These are phyloP conservation scores for Drosophila neocordata DNA, from an alignment of 1,140 invertebrate species.

Conservation along the genomic window DNA sequence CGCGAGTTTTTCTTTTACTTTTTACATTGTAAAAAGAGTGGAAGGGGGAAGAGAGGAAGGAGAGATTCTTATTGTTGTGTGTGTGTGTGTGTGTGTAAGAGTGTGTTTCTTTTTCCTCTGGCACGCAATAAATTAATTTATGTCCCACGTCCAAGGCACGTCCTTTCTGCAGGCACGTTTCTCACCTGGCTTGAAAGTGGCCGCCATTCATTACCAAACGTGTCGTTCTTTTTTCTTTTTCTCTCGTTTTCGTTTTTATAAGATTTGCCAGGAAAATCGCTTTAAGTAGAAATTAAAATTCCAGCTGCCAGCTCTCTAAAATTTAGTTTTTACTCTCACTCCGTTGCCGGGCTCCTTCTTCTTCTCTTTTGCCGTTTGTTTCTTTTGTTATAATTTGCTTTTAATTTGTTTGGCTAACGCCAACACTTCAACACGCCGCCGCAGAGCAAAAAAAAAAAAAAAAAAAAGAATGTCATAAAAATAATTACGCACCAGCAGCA, in stretches of 20 bases:
- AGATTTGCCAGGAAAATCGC: slow-evolving; percentile 44
- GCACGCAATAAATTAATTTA: slow-evolving; percentile 81
- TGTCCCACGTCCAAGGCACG: slow-evolving; percentile 73
- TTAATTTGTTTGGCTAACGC: slow-evolving; percentile 80
- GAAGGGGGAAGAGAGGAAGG: not conserved
- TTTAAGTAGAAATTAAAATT: slow-evolving; percentile 76
- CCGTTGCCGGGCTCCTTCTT: slow-evolving; percentile 12
- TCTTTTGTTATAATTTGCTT: slow-evolving; percentile 76
- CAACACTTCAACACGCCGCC: slow-evolving; percentile 70
- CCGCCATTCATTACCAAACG: slow-evolving; percentile 71
- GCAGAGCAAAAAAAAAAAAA: slow-evolving; percentile 26
- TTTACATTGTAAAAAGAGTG: slow-evolving; percentile 18
- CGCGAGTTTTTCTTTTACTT: slow-evolving; percentile 45
- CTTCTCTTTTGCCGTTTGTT: slow-evolving; percentile 44
- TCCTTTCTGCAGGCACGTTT: slow-evolving; percentile 67
- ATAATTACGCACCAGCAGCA: slow-evolving; percentile 68
- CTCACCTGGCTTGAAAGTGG: slow-evolving; percentile 54
- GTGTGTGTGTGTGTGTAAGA: slow-evolving; percentile 27
- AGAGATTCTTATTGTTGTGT: slow-evolving; percentile 22
- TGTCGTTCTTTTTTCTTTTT: slow-evolving; percentile 35
- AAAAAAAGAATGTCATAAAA: slow-evolving; percentile 72
- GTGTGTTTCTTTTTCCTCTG: slow-evolving; percentile 55
- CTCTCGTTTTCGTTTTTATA: not conserved
- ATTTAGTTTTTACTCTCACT: slow-evolving; percentile 27
- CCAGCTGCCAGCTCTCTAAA: slow-evolving; percentile 59